Base-by-base conservation (phyloP, 2,888 invertebrate genomes). In the Orchesellides sinensis region DNA sequence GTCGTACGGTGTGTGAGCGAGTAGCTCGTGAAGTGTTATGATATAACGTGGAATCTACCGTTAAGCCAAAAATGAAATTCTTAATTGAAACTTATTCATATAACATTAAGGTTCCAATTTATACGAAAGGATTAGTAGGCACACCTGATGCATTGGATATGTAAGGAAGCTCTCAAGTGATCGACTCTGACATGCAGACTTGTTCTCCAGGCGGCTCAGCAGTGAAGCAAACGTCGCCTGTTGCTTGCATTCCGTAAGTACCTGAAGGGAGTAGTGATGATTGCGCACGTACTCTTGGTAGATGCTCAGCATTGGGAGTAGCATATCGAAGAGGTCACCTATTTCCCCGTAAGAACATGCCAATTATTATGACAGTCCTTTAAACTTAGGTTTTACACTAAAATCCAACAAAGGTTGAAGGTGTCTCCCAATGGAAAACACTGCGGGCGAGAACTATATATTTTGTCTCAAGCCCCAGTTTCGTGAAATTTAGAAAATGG, bases 211-310 rank as follows among this genome's bases (percentile, higher is more conserved):
- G 25, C 96, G 91, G 74, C 94, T 93, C 75, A 97, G 91, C 65
- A 97, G 92, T 14, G 93, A 93, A 0, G 95, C 94, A 89, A 97
- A 97, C 0, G 94, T 92, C 35, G 82, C 75, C 69, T 75, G 74
- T 91, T 96, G 96, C 90, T 97, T 97, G 91, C 97, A 97, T 90
- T 97, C 97, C 0, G 97, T 96, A 85, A 97, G 92, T 27, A 96
- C 95, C 91, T 97, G 97, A 74, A 97, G 93, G 86, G 96, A 96
- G 92, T 96, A 97, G 91, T 97, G 97, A 90, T 97, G 97, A 91
- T 97, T 97, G 82, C 97, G 91, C 68, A 97, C 97, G 90, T 97
- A 97, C 92, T 97, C 97, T 91, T 97, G 97, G 91, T 97, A 97
- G 90, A 97, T 97, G 88, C 95, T 95, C 91, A 97, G 91, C 97